phyloP scores from a whole-genome alignment of 2,797 vertebrate genomes.

The Sebastes paucispinis region DNA sequence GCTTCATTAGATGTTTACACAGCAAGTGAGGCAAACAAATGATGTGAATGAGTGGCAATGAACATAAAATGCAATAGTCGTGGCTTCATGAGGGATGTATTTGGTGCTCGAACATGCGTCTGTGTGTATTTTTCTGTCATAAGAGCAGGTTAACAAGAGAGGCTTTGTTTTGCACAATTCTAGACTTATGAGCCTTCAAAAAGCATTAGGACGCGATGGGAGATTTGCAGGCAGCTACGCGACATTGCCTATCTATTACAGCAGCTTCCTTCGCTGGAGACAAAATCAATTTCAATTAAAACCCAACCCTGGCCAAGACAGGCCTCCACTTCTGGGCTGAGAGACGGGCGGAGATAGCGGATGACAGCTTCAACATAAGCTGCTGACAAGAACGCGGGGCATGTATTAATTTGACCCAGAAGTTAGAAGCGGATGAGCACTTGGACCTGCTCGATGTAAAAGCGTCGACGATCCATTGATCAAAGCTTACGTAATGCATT shows the following conservation, averaged over 20 bases:
- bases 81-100: neutral
- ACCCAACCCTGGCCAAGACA: conserved; percentile 42
- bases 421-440: conserved; percentile 33
- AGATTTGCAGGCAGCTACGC: conserved; percentile 43
- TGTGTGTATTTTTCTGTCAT: neutral
- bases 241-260: conserved; percentile 67
- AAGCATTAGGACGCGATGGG: conserved; percentile 42
- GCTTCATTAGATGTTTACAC: conserved; percentile 29
- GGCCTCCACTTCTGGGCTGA: conserved; percentile 30
- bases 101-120: neutral
- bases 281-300: conserved; percentile 84
- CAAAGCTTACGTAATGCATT: conserved; percentile 29
- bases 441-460: neutral
- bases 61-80: conserved; percentile 17
- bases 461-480: conserved; percentile 27
- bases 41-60: conserved; percentile 11
- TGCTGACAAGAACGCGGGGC: conserved; percentile 34
- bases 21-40: conserved; percentile 16
- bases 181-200: conserved; percentile 39
- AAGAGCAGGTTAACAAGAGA: conserved; percentile 29
- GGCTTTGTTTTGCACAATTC: conserved; percentile 30
- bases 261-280: conserved; percentile 62
- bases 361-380: conserved; percentile 48
- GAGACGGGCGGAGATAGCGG: conserved; percentile 35
- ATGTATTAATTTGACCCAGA: conserved; percentile 49